Conservation (phyloP, 2,113 vertebrate genomes). For the Cathartes aura region DNA sequence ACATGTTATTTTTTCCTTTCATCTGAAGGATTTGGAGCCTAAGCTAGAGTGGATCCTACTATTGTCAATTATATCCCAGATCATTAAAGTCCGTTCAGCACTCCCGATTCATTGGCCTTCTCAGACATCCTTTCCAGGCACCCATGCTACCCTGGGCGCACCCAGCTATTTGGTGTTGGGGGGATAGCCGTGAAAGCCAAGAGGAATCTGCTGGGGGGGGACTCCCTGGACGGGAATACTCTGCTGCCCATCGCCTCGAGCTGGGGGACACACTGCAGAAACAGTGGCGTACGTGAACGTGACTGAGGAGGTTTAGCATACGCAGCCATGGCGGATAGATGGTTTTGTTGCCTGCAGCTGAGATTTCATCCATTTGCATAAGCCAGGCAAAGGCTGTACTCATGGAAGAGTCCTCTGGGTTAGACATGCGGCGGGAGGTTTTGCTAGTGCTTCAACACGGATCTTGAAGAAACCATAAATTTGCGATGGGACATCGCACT, state of each 20-base stretch:
- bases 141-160: background rate
- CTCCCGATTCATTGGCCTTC: background rate
- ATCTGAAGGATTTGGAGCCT: background rate
- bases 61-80: background rate
- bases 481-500: background rate
- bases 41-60: background rate
- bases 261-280: background rate
- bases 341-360: background rate
- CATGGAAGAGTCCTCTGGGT: background rate
- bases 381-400: background rate
- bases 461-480: background rate
- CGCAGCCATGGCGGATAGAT: rapidly evolving
- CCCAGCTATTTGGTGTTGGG: background rate
- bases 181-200: background rate
- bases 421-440: rapidly evolving
- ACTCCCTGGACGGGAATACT: background rate
- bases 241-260: background rate
- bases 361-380: background rate
- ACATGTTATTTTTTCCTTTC: background rate
- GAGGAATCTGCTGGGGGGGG: background rate
- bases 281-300: rapidly evolving
- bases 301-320: background rate
- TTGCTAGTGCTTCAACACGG: background rate
- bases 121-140: background rate
- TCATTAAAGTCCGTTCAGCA: background rate